Conservation (phyloP, 64 coral and sea anemone genomes). For the Hydrozoanthus tunicans region DNA sequence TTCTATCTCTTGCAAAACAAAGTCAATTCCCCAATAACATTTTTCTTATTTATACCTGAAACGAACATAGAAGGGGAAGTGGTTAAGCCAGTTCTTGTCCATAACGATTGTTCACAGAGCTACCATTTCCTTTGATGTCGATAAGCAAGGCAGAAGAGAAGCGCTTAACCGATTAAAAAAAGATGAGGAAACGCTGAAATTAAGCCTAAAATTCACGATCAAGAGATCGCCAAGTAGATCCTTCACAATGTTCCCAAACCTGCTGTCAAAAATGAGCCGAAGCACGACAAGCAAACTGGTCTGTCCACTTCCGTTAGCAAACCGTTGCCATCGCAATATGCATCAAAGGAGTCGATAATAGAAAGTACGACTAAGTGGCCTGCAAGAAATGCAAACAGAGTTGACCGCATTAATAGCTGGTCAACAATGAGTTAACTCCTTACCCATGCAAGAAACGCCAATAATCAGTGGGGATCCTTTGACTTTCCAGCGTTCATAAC, state of each 20-base stretch:
- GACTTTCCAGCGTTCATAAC: slow-evolving; percentile 39
- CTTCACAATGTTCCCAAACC: neutral
- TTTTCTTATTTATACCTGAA: slow-evolving; percentile 30
- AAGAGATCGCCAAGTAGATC: neutral
- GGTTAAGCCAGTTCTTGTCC: slow-evolving; percentile 15
- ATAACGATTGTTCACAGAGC: slow-evolving; percentile 1
- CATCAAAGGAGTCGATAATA: neutral
- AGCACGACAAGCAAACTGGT: neutral
- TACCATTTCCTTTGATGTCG: neutral
- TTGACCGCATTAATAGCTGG: slow-evolving; percentile 14
- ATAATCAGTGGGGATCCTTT: neutral
- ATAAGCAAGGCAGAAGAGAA: neutral
- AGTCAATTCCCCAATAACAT: neutral
- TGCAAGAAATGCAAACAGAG: slow-evolving; percentile 46
- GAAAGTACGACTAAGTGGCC: neutral
- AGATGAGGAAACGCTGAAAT: neutral
- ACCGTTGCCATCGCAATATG: neutral
- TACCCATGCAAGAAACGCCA: slow-evolving; percentile 32
- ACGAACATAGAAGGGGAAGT: slow-evolving; percentile 32
- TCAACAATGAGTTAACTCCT: neutral
- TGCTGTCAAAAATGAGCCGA: neutral
- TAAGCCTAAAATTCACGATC: neutral
- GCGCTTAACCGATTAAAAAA: neutral
- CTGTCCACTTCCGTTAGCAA: neutral
- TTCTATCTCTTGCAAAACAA: neutral